phyloP scores from a whole-genome alignment of 2,113 vertebrate species.

The Elephantulus edwardii region DNA sequence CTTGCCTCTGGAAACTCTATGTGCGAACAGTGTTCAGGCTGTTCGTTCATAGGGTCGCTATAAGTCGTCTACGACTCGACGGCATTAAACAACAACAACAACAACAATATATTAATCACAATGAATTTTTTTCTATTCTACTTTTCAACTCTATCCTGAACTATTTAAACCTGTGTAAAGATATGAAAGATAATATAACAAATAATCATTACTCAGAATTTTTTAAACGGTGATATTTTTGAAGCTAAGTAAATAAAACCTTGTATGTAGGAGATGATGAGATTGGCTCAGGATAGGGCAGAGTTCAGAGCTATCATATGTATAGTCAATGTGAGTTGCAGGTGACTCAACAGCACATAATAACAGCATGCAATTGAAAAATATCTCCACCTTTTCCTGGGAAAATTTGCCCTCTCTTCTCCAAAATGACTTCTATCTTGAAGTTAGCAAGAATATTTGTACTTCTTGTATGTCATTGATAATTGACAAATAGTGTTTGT shows the following conservation, averaged over 20 bases:
- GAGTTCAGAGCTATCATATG: too few species aligned
- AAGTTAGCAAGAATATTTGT: background rate
- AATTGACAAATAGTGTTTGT: background rate
- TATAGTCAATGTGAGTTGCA: too few species aligned
- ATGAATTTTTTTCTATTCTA: background rate
- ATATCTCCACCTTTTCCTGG: background rate
- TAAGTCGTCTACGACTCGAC: too few species aligned
- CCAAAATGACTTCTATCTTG: background rate
- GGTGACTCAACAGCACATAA: too few species aligned
- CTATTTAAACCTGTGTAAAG: slow-evolving; percentile 21
- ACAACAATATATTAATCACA: too few species aligned
- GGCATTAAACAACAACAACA: too few species aligned
- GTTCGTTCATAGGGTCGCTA: too few species aligned
- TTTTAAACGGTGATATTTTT: slow-evolving; percentile 1
- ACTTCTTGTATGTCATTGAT: background rate
- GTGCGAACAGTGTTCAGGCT: too few species aligned
- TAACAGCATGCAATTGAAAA: background rate
- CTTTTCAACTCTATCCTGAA: slow-evolving; percentile 36
- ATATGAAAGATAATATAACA: background rate
- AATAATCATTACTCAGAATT: background rate
- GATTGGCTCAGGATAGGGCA: too few species aligned
- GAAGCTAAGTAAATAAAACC: background rate
- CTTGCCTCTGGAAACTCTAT: too few species aligned
- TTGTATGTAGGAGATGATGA: too few species aligned
- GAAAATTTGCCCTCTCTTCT: background rate